Evolutionary conservation across 2,888 invertebrate genomes (phyloP).

Genomic region (Hydraecia micacea): DNA sequence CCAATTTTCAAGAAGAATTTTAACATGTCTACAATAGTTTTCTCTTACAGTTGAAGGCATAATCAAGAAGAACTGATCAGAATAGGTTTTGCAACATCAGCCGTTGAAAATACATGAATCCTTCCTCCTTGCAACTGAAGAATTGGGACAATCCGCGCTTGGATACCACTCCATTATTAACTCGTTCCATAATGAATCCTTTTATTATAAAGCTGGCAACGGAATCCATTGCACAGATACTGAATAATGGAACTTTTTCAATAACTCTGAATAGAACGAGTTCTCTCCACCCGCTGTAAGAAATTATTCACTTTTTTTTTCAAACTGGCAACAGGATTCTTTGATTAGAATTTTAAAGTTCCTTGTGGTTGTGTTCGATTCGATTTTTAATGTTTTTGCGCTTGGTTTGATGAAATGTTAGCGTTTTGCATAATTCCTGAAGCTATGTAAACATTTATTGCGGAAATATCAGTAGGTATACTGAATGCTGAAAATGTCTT

Average conservation of each 20-base stretch:
- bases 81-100: neutral
- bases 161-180: constrained; percentile 64
- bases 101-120: neutral
- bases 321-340: constrained; percentile 52
- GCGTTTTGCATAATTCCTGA: neutral
- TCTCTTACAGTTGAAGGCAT: no score
- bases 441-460: neutral
- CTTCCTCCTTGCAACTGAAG: constrained; percentile 25
- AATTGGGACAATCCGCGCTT: constrained; percentile 60
- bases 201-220: constrained; percentile 57
- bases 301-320: constrained; percentile 71
- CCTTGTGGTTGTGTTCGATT: constrained; percentile 60
- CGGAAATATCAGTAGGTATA: neutral
- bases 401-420: constrained; percentile 15
- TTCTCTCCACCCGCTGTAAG: constrained; percentile 64
- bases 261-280: constrained; percentile 77
- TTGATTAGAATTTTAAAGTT: constrained; percentile 75
- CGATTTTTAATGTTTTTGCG: constrained; percentile 49
- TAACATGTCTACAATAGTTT: neutral
- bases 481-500: neutral
- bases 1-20: neutral
- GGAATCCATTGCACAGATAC: constrained; percentile 63
- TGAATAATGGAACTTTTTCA: constrained; percentile 82
- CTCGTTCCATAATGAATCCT: constrained; percentile 64
- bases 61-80: neutral